A percentile compares a stretch with the other conserved stretches of the same genome.
phyloP scores from a whole-genome alignment of 1,140 invertebrate species.

The Musca domestica region DNA sequence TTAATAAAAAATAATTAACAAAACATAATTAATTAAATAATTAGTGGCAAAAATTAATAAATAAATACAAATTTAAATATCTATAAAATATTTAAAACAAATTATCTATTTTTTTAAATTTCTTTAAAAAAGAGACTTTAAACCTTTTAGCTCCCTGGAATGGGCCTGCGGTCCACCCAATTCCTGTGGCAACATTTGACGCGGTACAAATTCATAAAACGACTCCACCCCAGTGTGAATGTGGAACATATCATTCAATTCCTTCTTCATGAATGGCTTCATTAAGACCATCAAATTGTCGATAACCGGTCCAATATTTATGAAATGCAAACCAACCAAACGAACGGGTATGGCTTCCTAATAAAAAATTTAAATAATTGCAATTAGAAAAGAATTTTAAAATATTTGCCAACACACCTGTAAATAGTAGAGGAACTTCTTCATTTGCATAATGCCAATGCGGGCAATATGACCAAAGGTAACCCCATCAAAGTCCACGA shows the following conservation, averaged over 20 bases:
- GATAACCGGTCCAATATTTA: slow-evolving; percentile 67
- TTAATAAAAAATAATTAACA: too few relatives aligned
- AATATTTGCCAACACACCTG: slow-evolving; percentile 57
- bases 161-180: slow-evolving; percentile 60
- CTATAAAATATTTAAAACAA: not conserved
- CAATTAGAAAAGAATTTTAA: too few relatives aligned
- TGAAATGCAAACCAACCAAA: slow-evolving; percentile 65
- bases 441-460: slow-evolving; percentile 60
- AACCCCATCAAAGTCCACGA: slow-evolving; percentile 62
- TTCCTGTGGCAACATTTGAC: slow-evolving; percentile 62
- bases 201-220: slow-evolving; percentile 62
- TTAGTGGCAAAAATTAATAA: not conserved
- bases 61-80: slow-evolving; percentile 4
- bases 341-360: slow-evolving; percentile 65
- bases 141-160: slow-evolving; percentile 34
- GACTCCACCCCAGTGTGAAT: slow-evolving; percentile 56
- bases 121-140: too few relatives aligned
- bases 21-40: too few relatives aligned
- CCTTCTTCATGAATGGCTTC: slow-evolving; percentile 70
- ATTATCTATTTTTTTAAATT: too few relatives aligned
- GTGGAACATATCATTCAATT: slow-evolving; percentile 60
- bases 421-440: slow-evolving; percentile 65
- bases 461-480: slow-evolving; percentile 61
- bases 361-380: not conserved
- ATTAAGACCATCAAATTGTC: slow-evolving; percentile 67